Percentiles rank a stretch among this genome's conserved stretches.
phyloP scores from a whole-genome alignment of 2,113 vertebrate genomes.

The Aviceda subcristata region DNA sequence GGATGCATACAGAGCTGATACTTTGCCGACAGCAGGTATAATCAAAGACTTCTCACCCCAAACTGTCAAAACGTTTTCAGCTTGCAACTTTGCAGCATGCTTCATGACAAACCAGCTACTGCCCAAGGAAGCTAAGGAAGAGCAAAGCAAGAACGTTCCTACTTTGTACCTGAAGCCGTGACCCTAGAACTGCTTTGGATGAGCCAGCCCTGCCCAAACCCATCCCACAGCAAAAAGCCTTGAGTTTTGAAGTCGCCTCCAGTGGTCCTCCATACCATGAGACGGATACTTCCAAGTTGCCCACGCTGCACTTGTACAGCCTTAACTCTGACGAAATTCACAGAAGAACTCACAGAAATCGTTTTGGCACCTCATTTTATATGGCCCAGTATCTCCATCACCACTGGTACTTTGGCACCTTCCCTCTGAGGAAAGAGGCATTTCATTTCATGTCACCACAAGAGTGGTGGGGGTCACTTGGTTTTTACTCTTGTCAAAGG shows the following conservation, averaged over 20 bases:
- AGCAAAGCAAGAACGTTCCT: neutral
- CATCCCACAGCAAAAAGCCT: neutral
- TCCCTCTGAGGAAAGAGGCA: neutral
- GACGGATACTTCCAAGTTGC: neutral
- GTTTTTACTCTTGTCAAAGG: neutral
- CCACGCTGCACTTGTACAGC: neutral
- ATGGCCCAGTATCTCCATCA: neutral
- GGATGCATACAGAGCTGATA: neutral
- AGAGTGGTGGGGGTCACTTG: neutral
- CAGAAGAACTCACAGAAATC: neutral
- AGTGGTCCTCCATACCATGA: neutral
- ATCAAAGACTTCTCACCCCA: neutral
- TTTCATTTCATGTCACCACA: neutral
- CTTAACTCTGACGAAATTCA: neutral
- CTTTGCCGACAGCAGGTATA: neutral
- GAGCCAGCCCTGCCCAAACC: neutral
- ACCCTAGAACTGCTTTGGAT: neutral
- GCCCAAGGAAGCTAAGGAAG: neutral
- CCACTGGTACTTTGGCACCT: neutral
- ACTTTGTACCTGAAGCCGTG: neutral
- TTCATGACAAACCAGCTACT: neutral
- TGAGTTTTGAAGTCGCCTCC: neutral
- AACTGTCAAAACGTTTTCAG: neutral
- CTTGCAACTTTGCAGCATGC: neutral
- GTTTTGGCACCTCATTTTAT: neutral